phyloP scores from a whole-genome alignment of 2,113 vertebrate genomes.

The Vulpes ferrilata region DNA sequence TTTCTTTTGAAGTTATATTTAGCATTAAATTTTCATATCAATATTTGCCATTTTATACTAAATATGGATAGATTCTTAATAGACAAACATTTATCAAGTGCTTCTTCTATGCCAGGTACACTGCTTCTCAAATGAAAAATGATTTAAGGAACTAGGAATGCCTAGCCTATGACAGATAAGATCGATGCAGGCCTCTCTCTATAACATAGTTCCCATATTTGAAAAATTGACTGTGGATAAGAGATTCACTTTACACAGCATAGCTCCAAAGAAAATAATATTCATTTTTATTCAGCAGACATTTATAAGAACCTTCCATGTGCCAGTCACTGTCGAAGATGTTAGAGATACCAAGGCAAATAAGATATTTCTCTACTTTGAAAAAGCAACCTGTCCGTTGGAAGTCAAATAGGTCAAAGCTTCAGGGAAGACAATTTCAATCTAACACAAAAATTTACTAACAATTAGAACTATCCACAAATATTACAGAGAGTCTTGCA shows the following conservation, averaged over 20 bases:
- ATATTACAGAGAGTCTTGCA: not conserved
- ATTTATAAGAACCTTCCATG: not conserved
- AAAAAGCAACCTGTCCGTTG: not conserved
- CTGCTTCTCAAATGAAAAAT: slow-evolving; percentile 23
- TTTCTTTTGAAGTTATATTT: not conserved
- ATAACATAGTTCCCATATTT: not conserved
- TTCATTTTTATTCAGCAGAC: not conserved
- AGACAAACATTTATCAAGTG: not conserved
- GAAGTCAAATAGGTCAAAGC: not conserved
- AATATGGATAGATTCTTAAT: not conserved
- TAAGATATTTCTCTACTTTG: not conserved
- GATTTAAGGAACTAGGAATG: not conserved
- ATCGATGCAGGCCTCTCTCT: not conserved
- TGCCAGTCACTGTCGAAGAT: not conserved
- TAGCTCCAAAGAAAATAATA: not conserved
- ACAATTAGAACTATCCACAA: not conserved
- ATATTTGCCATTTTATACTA: slow-evolving; percentile 5
- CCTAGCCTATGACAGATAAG: not conserved
- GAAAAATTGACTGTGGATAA: not conserved
- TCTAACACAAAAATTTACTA: not conserved
- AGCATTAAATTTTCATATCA: not conserved
- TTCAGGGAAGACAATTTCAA: not conserved
- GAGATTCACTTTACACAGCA: not conserved
- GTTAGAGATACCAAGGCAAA: not conserved
- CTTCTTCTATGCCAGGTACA: not conserved